Percentiles rank a stretch among this genome's conserved stretches.
phyloP scores from a whole-genome alignment of 2,888 invertebrate genomes.

The Drosophila lacicola region DNA sequence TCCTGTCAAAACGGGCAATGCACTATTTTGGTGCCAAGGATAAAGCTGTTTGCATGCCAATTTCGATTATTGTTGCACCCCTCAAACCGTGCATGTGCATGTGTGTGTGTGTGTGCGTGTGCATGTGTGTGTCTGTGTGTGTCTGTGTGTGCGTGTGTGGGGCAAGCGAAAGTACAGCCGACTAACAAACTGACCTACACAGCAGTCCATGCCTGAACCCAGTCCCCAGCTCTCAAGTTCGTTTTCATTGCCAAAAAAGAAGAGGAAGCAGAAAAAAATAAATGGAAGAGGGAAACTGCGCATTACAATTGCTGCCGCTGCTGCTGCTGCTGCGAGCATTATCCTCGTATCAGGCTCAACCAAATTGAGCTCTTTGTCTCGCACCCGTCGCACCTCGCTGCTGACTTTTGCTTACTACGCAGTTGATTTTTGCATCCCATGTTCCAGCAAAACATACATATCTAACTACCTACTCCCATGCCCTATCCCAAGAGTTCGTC shows the following conservation, averaged over 20 bases:
- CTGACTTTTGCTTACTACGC: slow-evolving; percentile 77
- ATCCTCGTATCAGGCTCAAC: slow-evolving; percentile 4
- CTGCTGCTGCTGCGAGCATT: slow-evolving; percentile 5
- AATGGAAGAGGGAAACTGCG: slow-evolving; percentile 38
- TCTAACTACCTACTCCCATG: slow-evolving; percentile 51
- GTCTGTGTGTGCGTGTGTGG: neutral
- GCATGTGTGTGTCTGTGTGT: neutral
- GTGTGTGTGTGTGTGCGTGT: neutral
- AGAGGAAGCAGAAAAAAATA: neutral
- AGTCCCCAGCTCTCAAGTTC: slow-evolving; percentile 38
- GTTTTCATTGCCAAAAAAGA: slow-evolving; percentile 57
- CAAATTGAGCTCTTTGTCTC: slow-evolving; percentile 33
- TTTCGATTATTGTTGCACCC: slow-evolving; percentile 52
- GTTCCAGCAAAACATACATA: slow-evolving; percentile 14
- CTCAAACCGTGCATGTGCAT: neutral
- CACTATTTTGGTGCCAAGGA: slow-evolving; percentile 73
- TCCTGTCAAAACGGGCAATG: slow-evolving; percentile 55
- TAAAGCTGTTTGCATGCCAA: slow-evolving; percentile 56
- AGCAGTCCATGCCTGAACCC: slow-evolving; percentile 45
- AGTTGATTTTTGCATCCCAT: slow-evolving; percentile 71
- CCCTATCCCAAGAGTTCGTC: slow-evolving; percentile 66
- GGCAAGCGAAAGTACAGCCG: slow-evolving; percentile 60
- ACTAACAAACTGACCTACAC: slow-evolving; percentile 70
- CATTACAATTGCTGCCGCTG: slow-evolving; percentile 40
- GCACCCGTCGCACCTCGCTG: slow-evolving; percentile 33